Evolutionary conservation across 2,797 vertebrate genomes (phyloP).

Genomic region (Sebastes baramenuke): DNA sequence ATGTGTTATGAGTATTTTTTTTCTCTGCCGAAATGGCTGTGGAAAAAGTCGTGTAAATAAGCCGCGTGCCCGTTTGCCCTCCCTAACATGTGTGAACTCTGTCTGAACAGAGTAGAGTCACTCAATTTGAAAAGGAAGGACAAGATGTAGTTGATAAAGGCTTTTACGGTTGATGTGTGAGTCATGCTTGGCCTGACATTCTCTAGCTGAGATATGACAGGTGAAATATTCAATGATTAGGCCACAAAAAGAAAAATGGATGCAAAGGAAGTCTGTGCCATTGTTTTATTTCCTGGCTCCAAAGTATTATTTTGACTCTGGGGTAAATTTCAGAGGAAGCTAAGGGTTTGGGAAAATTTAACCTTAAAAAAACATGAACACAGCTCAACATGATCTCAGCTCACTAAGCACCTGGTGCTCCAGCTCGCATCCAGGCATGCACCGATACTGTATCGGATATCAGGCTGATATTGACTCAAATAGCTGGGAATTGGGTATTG

Average conservation of each 20-base stretch:
- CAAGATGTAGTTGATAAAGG: conserved; percentile 13
- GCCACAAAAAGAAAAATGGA: background rate
- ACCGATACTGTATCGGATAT: too few species aligned
- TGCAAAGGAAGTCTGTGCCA: conserved; percentile 32
- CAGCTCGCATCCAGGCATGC: background rate
- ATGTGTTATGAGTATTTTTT: conserved; percentile 48
- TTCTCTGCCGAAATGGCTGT: conserved; percentile 19
- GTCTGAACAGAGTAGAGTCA: conserved; percentile 10
- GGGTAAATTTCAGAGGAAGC: conserved; percentile 26
- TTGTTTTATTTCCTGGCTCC: conserved; percentile 44
- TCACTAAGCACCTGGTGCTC: conserved; percentile 14
- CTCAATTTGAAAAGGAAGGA: conserved; percentile 6
- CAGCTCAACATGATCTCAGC: background rate
- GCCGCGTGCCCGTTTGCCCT: conserved; percentile 14
- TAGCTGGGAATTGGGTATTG: too few species aligned
- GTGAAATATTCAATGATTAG: conserved; percentile 1
- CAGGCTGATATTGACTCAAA: too few species aligned
- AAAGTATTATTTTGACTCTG: conserved; percentile 8
- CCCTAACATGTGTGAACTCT: conserved; percentile 6
- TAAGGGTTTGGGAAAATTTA: conserved; percentile 11
- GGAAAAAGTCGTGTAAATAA: conserved; percentile 33
- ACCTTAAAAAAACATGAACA: background rate
- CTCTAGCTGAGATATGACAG: background rate
- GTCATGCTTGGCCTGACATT: background rate
- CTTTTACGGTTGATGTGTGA: background rate